Evolutionary conservation across 2,888 invertebrate species (phyloP), one percentile per base, ranked within the genome.

Genomic region (Ormyrus rosae): DNA sequence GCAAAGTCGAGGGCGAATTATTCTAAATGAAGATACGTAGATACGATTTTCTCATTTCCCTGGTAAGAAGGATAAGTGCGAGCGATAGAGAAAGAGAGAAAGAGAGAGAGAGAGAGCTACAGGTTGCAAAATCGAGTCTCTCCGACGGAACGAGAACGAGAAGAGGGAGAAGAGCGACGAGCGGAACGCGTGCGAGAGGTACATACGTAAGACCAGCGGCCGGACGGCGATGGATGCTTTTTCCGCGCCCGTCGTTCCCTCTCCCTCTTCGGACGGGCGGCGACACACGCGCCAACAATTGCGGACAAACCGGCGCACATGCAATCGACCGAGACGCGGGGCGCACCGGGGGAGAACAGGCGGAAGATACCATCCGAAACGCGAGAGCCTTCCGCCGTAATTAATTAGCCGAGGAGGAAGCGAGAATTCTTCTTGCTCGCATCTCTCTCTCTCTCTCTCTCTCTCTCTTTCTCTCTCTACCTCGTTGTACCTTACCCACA

Each of bases 141-240:
- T 55, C 34, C 34, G 19, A 64, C 45, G 11, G 48, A 46, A 64
- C 10, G 46, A 65, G 56, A 65, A 65, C 48, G 55, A 6, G 13
- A 56, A 64, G 45, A 53, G 51, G n/a, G 45, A 4, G 10, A 11
- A 8, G 11, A 34, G 34, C 19, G 19, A 3, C 8, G 67, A 67
- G 51, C 5, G n/a, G 13, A 67, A 51, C 13, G 10, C 51, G 51
- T 11, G 19, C 5, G 51, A 51, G 51, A 67, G 51, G 6, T 19
- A 50, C 19, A 11, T 9, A 11, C 7, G n/a, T 9, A 70, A 34
- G 13, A 58, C 10, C 9, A 46, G 19, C 48, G 19, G 71, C 9
- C n/a, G 61, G 71, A 72, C 71, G 45, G 45, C 61, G 61, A 63
- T 61, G 61, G 60, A 63, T 72, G 61, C 61, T 61, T 72, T 61